Percentiles rank a stretch among this genome's conserved stretches.
Evolutionary conservation across 2,113 vertebrate genomes (phyloP).

Genomic region (Bagarius yarrelli): DNA sequence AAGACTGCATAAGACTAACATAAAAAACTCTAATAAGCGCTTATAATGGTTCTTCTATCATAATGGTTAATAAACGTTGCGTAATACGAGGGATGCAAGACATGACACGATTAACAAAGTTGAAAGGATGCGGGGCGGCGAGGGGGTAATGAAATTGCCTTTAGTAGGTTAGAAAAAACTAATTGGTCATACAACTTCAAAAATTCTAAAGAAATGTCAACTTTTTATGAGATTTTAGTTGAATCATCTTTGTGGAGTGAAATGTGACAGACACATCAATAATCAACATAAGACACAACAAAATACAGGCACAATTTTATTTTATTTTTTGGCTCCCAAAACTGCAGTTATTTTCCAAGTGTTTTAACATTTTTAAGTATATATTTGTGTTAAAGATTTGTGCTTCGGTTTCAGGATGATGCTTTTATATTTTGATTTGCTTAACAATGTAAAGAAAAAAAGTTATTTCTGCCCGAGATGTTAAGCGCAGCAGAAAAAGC

Average conservation of each 20-base stretch:
- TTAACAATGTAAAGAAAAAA: neutral
- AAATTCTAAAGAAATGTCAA: no score
- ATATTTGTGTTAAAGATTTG: no score
- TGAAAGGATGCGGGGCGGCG: neutral
- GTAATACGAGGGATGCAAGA: neutral
- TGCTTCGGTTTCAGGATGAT: no score
- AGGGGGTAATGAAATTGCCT: no score
- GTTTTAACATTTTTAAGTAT: slow-evolving; percentile 6
- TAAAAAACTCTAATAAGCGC: neutral
- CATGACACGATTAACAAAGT: neutral
- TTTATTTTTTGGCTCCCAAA: no score
- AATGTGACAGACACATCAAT: no score
- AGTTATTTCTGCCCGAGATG: slow-evolving; percentile 6
- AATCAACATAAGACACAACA: no score
- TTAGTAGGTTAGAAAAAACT: no score
- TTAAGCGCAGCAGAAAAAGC: slow-evolving; percentile 46
- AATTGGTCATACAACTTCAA: no score
- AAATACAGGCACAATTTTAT: no score
- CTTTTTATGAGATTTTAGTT: no score
- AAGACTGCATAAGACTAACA: slow-evolving; percentile 10
- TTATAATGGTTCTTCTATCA: neutral
- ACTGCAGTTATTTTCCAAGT: neutral
- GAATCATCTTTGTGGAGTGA: no score
- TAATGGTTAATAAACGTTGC: neutral
- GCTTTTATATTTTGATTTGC: neutral